Evolutionary conservation across 2,113 vertebrate genomes (phyloP).

Genomic region (Notiomystis cincta): DNA sequence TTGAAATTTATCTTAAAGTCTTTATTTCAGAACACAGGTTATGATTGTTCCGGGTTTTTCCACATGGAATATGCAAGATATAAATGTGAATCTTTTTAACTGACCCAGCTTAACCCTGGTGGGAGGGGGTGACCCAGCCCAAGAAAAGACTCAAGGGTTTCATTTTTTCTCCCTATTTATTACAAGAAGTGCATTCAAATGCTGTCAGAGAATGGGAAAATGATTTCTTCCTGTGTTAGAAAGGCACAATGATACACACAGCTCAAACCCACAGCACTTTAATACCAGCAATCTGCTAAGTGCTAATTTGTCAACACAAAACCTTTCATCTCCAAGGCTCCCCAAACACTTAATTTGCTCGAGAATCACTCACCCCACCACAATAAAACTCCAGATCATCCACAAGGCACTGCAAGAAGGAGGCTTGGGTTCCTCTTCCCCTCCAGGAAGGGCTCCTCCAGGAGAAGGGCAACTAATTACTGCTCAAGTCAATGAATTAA

Average conservation of each 20-base stretch:
- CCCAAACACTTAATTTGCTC: not conserved
- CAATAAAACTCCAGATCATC: not conserved
- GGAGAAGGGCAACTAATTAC: not conserved
- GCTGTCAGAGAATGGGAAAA: not conserved
- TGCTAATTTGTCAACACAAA: conserved; percentile 35
- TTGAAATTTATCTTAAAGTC: not conserved
- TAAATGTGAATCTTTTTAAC: not conserved
- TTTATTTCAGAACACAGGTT: not conserved
- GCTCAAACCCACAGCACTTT: not conserved
- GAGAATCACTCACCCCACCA: not conserved
- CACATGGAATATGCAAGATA: not conserved
- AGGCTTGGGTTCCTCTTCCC: not conserved
- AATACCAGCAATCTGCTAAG: not conserved
- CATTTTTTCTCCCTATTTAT: not conserved
- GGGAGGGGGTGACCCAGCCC: not conserved
- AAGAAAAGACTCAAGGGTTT: not conserved
- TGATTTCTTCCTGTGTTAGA: not conserved
- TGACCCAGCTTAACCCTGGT: not conserved
- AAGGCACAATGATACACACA: not conserved
- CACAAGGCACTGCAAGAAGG: accelerated
- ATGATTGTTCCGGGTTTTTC: not conserved
- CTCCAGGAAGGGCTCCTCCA: not conserved
- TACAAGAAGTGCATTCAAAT: not conserved
- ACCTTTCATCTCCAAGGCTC: conserved; percentile 31
- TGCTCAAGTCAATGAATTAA: not conserved